These are phyloP conservation scores for Amphiura filiformis DNA, from an alignment of 35 echinoderm and acorn worm genomes.

Conservation along the genomic window DNA sequence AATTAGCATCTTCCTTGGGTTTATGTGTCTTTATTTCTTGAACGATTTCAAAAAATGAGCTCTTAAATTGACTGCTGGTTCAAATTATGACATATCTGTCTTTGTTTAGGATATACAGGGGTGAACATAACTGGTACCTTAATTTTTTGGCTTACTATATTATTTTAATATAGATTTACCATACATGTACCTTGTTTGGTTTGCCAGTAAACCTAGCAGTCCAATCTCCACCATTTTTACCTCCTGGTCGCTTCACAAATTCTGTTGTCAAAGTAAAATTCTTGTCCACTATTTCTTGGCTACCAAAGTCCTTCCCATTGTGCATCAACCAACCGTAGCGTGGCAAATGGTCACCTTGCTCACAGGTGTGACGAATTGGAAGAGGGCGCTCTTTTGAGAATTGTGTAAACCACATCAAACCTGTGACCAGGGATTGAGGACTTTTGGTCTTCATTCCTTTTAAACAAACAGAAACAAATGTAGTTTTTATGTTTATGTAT, in stretches of 20 bases:
- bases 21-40: no score
- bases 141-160: no score
- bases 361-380: constrained; percentile 85
- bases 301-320: constrained; percentile 88
- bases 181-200: constrained; percentile 53
- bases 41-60: no score
- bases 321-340: constrained; percentile 90
- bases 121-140: no score
- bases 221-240: constrained; percentile 88
- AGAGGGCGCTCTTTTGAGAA: constrained; percentile 56
- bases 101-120: no score
- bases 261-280: constrained; percentile 76
- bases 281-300: constrained; percentile 92
- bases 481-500: not conserved
- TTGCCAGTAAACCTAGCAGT: constrained; percentile 73
- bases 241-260: constrained; percentile 86
- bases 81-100: no score
- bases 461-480: not conserved
- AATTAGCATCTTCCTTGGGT: no score
- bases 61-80: no score
- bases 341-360: constrained; percentile 82
- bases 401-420: constrained; percentile 95
- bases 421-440: constrained; percentile 80
- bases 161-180: no score
- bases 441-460: constrained; percentile 78